Conservation (phyloP, 1,140 invertebrate genomes). For the Ditylenchus dipsaci region DNA sequence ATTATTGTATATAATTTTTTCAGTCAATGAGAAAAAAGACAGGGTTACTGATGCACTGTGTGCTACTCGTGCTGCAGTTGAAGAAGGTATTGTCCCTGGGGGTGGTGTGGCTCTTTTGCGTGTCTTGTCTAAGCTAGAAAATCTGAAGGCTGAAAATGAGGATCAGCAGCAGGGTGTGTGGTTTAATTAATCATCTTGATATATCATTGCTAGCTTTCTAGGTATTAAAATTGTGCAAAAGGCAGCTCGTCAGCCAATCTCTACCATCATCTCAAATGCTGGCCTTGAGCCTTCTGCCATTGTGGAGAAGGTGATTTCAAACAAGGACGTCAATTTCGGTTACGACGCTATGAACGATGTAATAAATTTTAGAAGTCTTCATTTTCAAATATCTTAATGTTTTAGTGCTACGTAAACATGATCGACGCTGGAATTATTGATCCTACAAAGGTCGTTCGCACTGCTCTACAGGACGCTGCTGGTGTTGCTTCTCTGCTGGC, state of each 20-base stretch:
- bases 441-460: constrained; percentile 95
- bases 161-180: constrained; percentile 76
- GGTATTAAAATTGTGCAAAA: constrained; percentile 87
- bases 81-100: constrained; percentile 91
- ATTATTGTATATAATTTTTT: not conserved
- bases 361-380: too few relatives aligned
- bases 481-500: constrained; percentile 94
- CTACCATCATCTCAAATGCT: constrained; percentile 91
- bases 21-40: constrained; percentile 97
- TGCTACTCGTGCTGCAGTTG: constrained; percentile 94
- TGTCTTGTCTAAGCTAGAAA: constrained; percentile 73
- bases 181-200: not conserved
- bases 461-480: constrained; percentile 90
- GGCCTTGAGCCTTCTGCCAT: constrained; percentile 79
- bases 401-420: constrained; percentile 80
- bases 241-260: constrained; percentile 84
- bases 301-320: constrained; percentile 73
- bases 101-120: constrained; percentile 89
- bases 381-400: too few relatives aligned
- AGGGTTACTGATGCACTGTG: constrained; percentile 95
- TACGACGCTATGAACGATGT: constrained; percentile 89
- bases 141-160: constrained; percentile 70
- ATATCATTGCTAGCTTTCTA: constrained; percentile 37
- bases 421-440: constrained; percentile 97
- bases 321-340: constrained; percentile 72